Base-by-base conservation (phyloP, 2,888 invertebrate genomes). In the Polymixis flavicincta region DNA sequence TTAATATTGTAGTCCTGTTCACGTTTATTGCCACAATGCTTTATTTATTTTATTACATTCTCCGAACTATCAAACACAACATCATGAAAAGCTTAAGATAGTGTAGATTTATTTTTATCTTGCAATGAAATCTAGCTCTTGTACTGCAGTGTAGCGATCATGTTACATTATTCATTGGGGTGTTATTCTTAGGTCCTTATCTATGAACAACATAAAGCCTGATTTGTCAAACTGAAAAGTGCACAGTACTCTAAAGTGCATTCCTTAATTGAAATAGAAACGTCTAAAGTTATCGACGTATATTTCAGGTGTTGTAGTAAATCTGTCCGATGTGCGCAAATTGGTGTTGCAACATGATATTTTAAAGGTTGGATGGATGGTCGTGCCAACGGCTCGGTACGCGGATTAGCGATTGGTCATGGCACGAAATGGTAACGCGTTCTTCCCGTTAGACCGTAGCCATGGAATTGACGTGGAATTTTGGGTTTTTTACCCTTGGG, bases 341-440 rank as follows among this genome's bases (percentile, higher is more conserved):
- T 90, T 88, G 88, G 88, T 83, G 76, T 85, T 82, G 84, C 80
- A 81, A 85, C 83, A 81, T 85, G 87, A 87, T n/a, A n/a, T n/a
- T 88, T 86, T 78, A 87, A 83, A 78, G 69, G 66, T 71, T 66
- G 61, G 76, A 78, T 74, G 83, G 85, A 85, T 84, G 88, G 76
- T 82, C 84, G 89, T 87, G 89, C 88, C 86, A 80, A 84, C 82
- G 82, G 73, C 80, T 76, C 67, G 72, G 78, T 73, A 87, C 77
- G 87, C 81, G 85, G 90, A 92, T 93, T 93, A 92, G 89, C 87
- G 91, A 93, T 93, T 92, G 87, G 93, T 84, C 91, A 90, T 90
- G 91, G 89, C 82, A 86, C 86, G 78, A 79, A 85, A 86, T 85
- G 83, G 83, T 85, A 86, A 83, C 84, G 82, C 74, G 82, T 61